Evolutionary conservation across 1,140 invertebrate genomes (phyloP).

Genomic region (Eupristina koningsbergeri): DNA sequence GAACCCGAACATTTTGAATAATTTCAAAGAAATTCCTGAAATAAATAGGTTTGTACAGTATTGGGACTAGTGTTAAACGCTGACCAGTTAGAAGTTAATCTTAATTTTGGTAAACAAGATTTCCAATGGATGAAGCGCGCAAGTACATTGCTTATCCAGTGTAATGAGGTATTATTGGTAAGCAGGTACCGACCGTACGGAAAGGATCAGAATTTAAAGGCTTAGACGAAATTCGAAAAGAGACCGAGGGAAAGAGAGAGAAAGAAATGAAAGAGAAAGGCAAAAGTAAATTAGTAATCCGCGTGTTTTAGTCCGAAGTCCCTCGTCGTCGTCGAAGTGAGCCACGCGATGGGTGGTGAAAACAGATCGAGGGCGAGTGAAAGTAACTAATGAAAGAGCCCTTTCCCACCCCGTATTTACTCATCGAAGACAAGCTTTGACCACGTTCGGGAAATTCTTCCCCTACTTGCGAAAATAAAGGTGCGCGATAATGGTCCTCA

Average conservation of each 20-base stretch:
- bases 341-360: slow-evolving; percentile 33
- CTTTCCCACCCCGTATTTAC: slow-evolving; percentile 37
- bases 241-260: no score
- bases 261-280: no score
- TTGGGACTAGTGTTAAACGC: background rate
- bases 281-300: slow-evolving; percentile 32
- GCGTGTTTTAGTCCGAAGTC: background rate
- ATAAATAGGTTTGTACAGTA: background rate
- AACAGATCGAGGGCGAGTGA: slow-evolving; percentile 11
- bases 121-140: background rate
- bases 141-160: background rate
- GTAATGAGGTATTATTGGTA: slow-evolving; percentile 16
- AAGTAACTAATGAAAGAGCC: no score
- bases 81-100: slow-evolving; percentile 26
- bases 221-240: background rate
- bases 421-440: slow-evolving; percentile 23
- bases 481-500: background rate
- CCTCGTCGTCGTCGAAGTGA: background rate
- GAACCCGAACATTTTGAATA: no score
- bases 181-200: background rate
- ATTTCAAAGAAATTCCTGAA: background rate
- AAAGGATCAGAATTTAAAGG: background rate
- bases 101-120: slow-evolving; percentile 28
- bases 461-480: background rate
- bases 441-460: background rate